phyloP scores from a whole-genome alignment of 1,140 invertebrate species.

The Epicauta chinensis region DNA sequence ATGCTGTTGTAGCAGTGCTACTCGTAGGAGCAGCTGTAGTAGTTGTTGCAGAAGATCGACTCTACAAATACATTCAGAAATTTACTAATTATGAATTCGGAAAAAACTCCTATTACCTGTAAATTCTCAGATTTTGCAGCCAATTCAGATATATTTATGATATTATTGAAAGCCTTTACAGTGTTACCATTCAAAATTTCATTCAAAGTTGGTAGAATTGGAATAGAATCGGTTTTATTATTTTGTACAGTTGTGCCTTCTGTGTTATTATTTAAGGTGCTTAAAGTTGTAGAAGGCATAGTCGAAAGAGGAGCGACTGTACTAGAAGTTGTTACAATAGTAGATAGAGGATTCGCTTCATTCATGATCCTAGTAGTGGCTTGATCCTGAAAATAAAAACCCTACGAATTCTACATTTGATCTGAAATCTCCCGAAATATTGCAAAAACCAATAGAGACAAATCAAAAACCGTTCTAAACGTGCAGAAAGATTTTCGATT shows the following conservation, averaged over 20 bases:
- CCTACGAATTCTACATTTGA: too few species aligned
- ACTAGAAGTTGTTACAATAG: slow-evolving; percentile 22
- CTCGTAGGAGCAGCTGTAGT: slow-evolving; percentile 8
- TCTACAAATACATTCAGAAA: too few species aligned
- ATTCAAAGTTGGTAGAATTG: slow-evolving; percentile 25
- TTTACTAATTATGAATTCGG: too few species aligned
- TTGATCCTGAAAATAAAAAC: too few species aligned
- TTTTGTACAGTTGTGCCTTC: slow-evolving; percentile 7
- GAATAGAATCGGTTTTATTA: not conserved
- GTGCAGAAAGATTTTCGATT: too few species aligned
- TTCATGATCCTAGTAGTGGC: not conserved
- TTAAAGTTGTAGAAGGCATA: slow-evolving; percentile 4
- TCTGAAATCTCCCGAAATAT: too few species aligned
- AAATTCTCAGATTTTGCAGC: not conserved
- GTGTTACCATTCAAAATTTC: slow-evolving; percentile 33
- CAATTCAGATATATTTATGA: slow-evolving; percentile 25
- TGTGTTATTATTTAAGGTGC: slow-evolving; percentile 13
- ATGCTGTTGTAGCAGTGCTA: slow-evolving; percentile 16
- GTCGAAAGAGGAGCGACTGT: slow-evolving; percentile 25
- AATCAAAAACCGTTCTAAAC: too few species aligned
- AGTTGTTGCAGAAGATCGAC: slow-evolving; percentile 1
- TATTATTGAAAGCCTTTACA: slow-evolving; percentile 28
- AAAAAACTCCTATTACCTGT: too few species aligned
- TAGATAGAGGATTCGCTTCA: slow-evolving; percentile 19
- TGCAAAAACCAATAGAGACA: not conserved